These are phyloP conservation scores for Vespertilio murinus DNA, from an alignment of 2,797 vertebrate genomes.

Conservation along the genomic window DNA sequence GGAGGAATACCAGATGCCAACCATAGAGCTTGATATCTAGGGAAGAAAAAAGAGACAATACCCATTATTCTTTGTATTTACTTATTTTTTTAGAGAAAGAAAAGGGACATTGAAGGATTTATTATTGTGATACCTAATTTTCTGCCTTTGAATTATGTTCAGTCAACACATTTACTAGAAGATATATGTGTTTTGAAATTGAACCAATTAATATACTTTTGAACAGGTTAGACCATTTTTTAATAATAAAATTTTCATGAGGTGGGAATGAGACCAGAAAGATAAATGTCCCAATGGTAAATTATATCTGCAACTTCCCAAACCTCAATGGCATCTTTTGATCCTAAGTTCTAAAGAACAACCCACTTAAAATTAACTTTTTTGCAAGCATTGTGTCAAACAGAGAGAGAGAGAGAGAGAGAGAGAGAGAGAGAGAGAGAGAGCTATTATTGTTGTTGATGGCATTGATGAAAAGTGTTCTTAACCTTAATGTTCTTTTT, in stretches of 20 bases:
- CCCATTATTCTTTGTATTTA: not conserved
- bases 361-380: not conserved
- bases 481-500: not conserved
- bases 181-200: not conserved
- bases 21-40: too few species aligned
- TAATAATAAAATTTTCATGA: slow-evolving; percentile 31
- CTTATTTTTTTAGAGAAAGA: not conserved
- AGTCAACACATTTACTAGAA: slow-evolving; percentile 41
- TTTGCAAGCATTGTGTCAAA: not conserved
- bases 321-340: not conserved
- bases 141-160: slow-evolving; percentile 3
- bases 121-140: not conserved
- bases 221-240: not conserved
- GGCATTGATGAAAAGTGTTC: not conserved
- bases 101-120: not conserved
- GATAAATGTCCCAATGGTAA: not conserved
- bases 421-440: too few species aligned
- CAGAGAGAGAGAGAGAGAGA: too few species aligned
- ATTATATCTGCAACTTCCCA: not conserved
- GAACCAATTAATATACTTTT: slow-evolving; percentile 19
- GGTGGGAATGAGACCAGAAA: not conserved
- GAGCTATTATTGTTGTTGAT: not conserved
- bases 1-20: not conserved
- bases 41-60: not conserved
- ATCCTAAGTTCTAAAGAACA: not conserved